These are phyloP conservation scores for Benthosema pterotum DNA, from an alignment of 2,797 vertebrate genomes.

Conservation along the genomic window DNA sequence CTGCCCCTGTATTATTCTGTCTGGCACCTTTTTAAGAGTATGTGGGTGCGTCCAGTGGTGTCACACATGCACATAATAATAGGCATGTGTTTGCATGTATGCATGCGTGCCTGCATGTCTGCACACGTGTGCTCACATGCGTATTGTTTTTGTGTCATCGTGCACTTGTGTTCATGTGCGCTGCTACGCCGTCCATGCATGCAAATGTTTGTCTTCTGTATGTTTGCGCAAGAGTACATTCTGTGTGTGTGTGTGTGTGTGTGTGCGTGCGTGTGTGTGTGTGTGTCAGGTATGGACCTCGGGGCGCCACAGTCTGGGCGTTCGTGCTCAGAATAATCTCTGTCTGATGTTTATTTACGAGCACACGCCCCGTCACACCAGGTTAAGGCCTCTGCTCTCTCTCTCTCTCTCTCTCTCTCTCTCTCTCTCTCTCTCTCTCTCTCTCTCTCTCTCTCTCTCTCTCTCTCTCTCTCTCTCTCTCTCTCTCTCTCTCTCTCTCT, in stretches of 20 bases:
- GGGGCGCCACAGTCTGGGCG: constrained; percentile 62
- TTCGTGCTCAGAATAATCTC: constrained; percentile 76
- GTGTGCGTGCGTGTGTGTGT: constrained; percentile 1
- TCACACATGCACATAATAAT: not conserved
- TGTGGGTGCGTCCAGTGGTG: not conserved
- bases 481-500: constrained; percentile 6
- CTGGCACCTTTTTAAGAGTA: not conserved
- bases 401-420: constrained; percentile 11
- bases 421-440: constrained; percentile 18
- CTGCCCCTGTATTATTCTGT: not conserved
- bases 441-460: constrained; percentile 14
- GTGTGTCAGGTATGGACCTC: constrained; percentile 68
- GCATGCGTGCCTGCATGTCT: constrained; percentile 32
- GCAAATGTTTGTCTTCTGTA: constrained; percentile 28
- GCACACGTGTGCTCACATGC: constrained; percentile 38
- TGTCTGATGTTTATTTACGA: constrained; percentile 81
- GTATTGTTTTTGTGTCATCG: constrained; percentile 1
- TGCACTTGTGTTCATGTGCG: not conserved
- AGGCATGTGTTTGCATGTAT: not conserved
- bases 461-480: not conserved
- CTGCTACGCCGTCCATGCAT: constrained; percentile 4
- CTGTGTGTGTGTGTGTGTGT: constrained; percentile 28
- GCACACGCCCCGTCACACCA: constrained; percentile 77
- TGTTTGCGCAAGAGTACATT: constrained; percentile 14
- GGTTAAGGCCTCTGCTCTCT: constrained; percentile 69